A percentile compares a stretch with the other conserved stretches of the same genome.
Evolutionary conservation across 2,888 invertebrate species (phyloP).

Genomic region (Andrena trimmerana): DNA sequence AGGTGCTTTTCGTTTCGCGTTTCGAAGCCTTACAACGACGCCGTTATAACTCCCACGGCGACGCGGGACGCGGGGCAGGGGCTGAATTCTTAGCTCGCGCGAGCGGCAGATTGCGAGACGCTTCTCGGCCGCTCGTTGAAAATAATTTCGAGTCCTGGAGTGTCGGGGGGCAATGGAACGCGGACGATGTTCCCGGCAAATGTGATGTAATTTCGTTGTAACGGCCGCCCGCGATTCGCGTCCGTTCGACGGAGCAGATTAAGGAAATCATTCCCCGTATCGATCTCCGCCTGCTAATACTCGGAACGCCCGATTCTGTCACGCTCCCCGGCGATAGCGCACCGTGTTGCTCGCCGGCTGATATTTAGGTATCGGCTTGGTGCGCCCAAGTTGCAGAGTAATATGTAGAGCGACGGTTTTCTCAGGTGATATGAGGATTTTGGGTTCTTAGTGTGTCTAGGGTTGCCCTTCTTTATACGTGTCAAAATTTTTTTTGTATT

Average conservation of each 20-base stretch:
- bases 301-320: constrained; percentile 13
- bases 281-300: constrained; percentile 30
- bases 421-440: too few relatives aligned
- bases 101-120: constrained; percentile 59
- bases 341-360: too few relatives aligned
- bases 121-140: constrained; percentile 50
- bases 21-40: constrained; percentile 64
- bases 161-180: constrained; percentile 25
- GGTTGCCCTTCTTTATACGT: too few relatives aligned
- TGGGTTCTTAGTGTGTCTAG: too few relatives aligned
- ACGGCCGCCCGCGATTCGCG: constrained; percentile 30
- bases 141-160: constrained; percentile 48
- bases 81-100: constrained; percentile 53
- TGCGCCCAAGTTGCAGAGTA: too few relatives aligned
- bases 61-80: background rate
- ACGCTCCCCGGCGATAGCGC: background rate
- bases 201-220: constrained; percentile 51
- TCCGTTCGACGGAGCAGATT: constrained; percentile 33
- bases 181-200: constrained; percentile 15
- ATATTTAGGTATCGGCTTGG: too few relatives aligned
- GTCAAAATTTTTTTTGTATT: too few relatives aligned
- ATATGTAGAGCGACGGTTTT: too few relatives aligned
- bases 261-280: constrained; percentile 35
- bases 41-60: constrained; percentile 53
- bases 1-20: constrained; percentile 66